Base-by-base conservation (phyloP, 2,888 invertebrate genomes). In the Melanophora roralis region DNA sequence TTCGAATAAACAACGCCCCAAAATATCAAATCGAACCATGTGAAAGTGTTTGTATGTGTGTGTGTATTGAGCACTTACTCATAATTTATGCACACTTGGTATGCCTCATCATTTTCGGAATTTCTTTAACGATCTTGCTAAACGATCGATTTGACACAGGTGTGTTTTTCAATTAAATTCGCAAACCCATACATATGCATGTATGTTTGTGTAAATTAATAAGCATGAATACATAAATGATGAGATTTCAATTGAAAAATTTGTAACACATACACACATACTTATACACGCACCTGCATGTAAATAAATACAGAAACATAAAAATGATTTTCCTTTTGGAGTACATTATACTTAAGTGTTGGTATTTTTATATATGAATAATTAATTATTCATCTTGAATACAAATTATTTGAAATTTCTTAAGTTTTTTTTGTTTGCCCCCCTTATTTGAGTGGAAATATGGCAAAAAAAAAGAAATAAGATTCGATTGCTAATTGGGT, bases 1-100 rank as follows among this genome's bases (percentile, higher is more conserved):
- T 76, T 71, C 19, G 36, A 86, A 84, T 84, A 84, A 84, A 85
- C 87, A 83, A 85, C 82, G 84, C 84, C 85, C 85, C 51, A 51
- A 62, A 27, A 83, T 83, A 75, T 68, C 73, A 73, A 64, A 78
- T 68, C 57, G 68, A 78, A 75, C 59, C 34, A 72, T 53, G 43
- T 53, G 43, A 5, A 27, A 5, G 5, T 38, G 40, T 65, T 34
- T 47, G 23, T 65, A 16, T 11, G 11, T 38, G 43, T 21, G 47
- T 67, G 8, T 34, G 40, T 38, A 6, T 32, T 73, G 72, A 80
- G 80, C 38, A 51, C 38, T 72, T 67, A 80, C 80, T 80, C 80
- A 80, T 38, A 79, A 62, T 71, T 64, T 55, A 47, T 67, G 60
- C 47, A 59, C 78, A 78, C 57, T 74, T 69, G 73, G 51, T 67